These are phyloP conservation scores for Seira musarum DNA, from an alignment of 2,888 invertebrate genomes.

Conservation along the genomic window DNA sequence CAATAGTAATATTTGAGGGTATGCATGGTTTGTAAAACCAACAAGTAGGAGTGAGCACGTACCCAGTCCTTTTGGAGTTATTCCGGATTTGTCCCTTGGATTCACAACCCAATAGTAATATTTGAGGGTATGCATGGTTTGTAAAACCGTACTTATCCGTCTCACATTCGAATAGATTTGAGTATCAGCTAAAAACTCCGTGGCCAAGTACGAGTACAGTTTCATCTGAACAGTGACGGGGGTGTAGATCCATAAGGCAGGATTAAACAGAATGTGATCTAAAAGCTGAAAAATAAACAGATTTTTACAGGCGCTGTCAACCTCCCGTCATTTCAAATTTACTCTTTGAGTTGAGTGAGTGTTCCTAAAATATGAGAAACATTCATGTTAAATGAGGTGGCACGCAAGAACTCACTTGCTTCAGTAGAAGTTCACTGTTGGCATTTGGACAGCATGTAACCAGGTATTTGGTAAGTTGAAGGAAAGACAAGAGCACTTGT, in stretches of 20 bases:
- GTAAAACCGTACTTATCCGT: slow-evolving; percentile 96
- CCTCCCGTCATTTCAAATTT: too few relatives aligned
- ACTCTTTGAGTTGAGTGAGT: background rate
- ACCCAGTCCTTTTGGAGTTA: slow-evolving; percentile 96
- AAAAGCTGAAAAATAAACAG: slow-evolving; percentile 79
- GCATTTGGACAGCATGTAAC: slow-evolving; percentile 90
- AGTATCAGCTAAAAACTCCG: slow-evolving; percentile 98
- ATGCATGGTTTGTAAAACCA: slow-evolving; percentile 82
- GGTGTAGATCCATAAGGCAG: slow-evolving; percentile 98
- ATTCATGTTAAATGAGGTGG: background rate
- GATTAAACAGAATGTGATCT: slow-evolving; percentile 99
- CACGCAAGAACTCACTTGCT: slow-evolving; percentile 81
- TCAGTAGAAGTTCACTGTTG: slow-evolving; percentile 91
- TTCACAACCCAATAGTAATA: slow-evolving; percentile 99
- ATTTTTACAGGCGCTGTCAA: background rate
- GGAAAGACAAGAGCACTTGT: slow-evolving; percentile 93
- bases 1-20: slow-evolving; percentile 99
- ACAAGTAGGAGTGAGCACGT: slow-evolving; percentile 71
- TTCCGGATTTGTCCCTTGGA: slow-evolving; percentile 95
- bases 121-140: slow-evolving; percentile 98
- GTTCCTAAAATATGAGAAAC: background rate
- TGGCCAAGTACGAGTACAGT: slow-evolving; percentile 97
- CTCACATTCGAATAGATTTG: slow-evolving; percentile 98
- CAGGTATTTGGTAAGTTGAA: slow-evolving; percentile 92
- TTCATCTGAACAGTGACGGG: slow-evolving; percentile 95